Percentiles rank a stretch among this genome's conserved stretches.
phyloP scores from a whole-genome alignment of 2,888 invertebrate genomes.

The Leptinotarsa tumamoca region DNA sequence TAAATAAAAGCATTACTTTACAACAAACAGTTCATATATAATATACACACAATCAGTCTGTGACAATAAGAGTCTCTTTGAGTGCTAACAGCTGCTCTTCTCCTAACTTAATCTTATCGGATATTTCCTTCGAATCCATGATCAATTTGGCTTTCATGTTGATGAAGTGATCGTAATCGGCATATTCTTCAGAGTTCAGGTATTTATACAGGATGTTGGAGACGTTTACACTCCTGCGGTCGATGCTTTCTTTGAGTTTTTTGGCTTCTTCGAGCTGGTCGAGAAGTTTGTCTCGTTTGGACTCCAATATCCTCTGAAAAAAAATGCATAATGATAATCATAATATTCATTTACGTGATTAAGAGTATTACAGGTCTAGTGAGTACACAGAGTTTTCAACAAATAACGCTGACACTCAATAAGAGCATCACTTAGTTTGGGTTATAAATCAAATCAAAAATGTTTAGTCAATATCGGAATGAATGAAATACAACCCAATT shows the following conservation, averaged over 20 bases:
- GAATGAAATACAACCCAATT: no score
- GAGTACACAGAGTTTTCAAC: no score
- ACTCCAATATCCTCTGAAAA: constrained; percentile 75
- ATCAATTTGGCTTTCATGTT: constrained; percentile 89
- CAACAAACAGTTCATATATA: constrained; percentile 42
- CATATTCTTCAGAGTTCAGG: constrained; percentile 78
- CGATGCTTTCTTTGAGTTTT: constrained; percentile 83
- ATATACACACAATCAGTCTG: constrained; percentile 58
- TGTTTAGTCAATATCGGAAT: no score
- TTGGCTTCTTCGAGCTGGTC: constrained; percentile 87
- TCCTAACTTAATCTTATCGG: constrained; percentile 84
- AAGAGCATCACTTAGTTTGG: no score
- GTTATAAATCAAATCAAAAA: no score
- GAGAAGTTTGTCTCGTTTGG: constrained; percentile 80
- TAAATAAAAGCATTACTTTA: constrained; percentile 39
- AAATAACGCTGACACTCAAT: no score
- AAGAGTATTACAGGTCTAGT: no score
- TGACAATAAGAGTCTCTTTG: constrained; percentile 70
- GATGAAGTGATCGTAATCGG: constrained; percentile 86
- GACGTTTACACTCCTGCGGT: constrained; percentile 80
- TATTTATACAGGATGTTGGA: constrained; percentile 78
- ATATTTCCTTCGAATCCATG: constrained; percentile 84
- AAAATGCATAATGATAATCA: no score
- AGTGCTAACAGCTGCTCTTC: constrained; percentile 84
- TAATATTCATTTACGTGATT: no score